phyloP scores from a whole-genome alignment of 2,113 vertebrate genomes.

The Actinemys pallida region DNA sequence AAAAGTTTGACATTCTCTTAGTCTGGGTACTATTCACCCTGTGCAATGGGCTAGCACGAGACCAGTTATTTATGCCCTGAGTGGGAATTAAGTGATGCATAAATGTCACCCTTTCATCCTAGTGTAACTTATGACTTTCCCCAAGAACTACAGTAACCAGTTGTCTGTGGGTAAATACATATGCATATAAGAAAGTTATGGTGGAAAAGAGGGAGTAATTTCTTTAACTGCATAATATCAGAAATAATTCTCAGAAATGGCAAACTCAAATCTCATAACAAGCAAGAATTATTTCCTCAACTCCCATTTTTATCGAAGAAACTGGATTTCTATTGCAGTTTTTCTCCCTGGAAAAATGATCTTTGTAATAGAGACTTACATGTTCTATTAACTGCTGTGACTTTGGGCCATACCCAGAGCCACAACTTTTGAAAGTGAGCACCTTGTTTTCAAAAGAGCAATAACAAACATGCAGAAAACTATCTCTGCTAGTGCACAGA shows the following conservation, averaged over 20 bases:
- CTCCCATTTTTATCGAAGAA: not conserved
- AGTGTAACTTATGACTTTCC: not conserved
- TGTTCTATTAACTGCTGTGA: not conserved
- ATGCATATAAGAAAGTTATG: not conserved
- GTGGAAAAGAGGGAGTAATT: slow-evolving; percentile 34
- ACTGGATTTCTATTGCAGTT: not conserved
- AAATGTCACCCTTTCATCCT: slow-evolving; percentile 15
- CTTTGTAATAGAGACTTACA: not conserved
- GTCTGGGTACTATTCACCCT: not conserved
- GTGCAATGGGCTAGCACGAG: not conserved
- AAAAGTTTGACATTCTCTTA: not conserved
- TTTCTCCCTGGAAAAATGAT: not conserved
- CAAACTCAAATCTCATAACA: not conserved
- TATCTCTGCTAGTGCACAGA: not conserved
- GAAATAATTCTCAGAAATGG: not conserved
- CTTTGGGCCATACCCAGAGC: not conserved
- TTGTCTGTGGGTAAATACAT: slow-evolving; percentile 10
- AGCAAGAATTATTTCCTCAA: not conserved
- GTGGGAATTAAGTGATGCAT: not conserved
- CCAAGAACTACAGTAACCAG: not conserved
- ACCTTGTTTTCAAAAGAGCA: not conserved
- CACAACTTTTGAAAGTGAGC: not conserved
- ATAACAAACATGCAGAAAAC: not conserved
- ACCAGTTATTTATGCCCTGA: not conserved
- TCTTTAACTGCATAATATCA: slow-evolving; percentile 16